Base-by-base conservation (phyloP, 1,140 invertebrate species). In the Kradibia gibbosae region DNA sequence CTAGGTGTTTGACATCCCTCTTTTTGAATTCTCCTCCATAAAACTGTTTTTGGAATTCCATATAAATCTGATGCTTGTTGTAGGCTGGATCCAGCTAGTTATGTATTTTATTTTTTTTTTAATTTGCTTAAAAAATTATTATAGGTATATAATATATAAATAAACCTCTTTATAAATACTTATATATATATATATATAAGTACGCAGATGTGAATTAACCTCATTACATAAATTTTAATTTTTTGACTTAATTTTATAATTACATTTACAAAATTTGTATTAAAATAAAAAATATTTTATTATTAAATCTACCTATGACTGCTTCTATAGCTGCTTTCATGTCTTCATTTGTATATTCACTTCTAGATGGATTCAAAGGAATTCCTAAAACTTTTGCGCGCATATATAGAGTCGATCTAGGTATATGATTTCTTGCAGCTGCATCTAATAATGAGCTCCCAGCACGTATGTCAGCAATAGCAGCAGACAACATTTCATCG, bases 11-110 rank as follows among this genome's bases (percentile, higher is more conserved):
- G 84, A 83, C 87, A 90, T 0, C 89, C 90, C 82, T 91, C 89
- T 73, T 93, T 93, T 82, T 93, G 92, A 71, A 93, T 93, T 75
- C 93, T 87, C 77, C 93, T 88, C 93, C 93, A 94, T 31, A 94
- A 86, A 4, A 94, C 93, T 17, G 93, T 94, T 87, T 94, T 94
- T 20, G 93, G 93, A 84, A 94, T 93, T 72, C 91, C 90, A 79
- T 87, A 93, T 78, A 91, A 90, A 85, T 91, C 90, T 36, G 91
- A 88, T 31, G 92, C 91, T 76, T 90, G 88, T 83, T 92, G 91
- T 39, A 92, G 86, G 80, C 91, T 92, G 22, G 91, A 87, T 57
- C 92, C 92, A 73, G 83, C 91, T 92, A 74, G 20, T 76, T 79
- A 74, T 36, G 78, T 39, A 3, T 67, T n/a, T 36, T 53, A 45